These are phyloP conservation scores for Diadromus collaris DNA, from an alignment of 2,888 invertebrate genomes.

Conservation along the genomic window DNA sequence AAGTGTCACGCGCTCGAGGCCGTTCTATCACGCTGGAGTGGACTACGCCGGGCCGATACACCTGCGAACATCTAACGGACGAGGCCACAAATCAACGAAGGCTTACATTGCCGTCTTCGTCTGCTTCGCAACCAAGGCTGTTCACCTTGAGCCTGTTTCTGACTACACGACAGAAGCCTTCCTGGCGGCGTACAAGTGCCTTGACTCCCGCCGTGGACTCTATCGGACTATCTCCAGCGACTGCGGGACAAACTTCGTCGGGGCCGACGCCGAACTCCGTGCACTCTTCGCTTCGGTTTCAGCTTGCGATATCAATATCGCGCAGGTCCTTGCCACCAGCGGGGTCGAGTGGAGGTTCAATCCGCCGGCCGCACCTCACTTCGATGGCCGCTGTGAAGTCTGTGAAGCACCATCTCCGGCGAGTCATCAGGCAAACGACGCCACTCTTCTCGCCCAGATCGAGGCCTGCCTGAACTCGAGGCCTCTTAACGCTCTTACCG, in stretches of 20 bases:
- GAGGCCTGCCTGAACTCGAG: constrained; percentile 10
- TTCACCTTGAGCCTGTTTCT: constrained; percentile 28
- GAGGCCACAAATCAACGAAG: constrained; percentile 2
- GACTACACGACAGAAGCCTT: constrained; percentile 29
- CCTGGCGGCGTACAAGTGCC: constrained; percentile 28
- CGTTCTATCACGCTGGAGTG: constrained; percentile 8
- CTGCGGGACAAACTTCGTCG: constrained; percentile 41
- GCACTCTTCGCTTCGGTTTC: not conserved
- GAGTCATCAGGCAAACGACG: not conserved
- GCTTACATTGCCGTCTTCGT: constrained; percentile 8
- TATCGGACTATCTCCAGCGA: constrained; percentile 11
- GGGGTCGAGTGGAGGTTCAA: constrained; percentile 22
- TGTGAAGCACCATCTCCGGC: not conserved
- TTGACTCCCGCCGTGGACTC: constrained; percentile 25
- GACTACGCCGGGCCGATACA: constrained; percentile 37
- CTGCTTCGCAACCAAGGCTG: constrained; percentile 61
- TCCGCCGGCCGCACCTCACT: constrained; percentile 22
- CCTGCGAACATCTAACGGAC: not conserved
- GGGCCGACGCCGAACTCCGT: constrained; percentile 14
- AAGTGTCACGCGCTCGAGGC: not conserved
- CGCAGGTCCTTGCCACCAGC: not conserved
- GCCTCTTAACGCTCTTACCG: constrained; percentile 33
- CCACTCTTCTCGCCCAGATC: not conserved
- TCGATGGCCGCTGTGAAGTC: constrained; percentile 34
- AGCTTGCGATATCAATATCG: not conserved